Base-by-base conservation (phyloP, 1,140 invertebrate species). In the Kradibia gibbosae region DNA sequence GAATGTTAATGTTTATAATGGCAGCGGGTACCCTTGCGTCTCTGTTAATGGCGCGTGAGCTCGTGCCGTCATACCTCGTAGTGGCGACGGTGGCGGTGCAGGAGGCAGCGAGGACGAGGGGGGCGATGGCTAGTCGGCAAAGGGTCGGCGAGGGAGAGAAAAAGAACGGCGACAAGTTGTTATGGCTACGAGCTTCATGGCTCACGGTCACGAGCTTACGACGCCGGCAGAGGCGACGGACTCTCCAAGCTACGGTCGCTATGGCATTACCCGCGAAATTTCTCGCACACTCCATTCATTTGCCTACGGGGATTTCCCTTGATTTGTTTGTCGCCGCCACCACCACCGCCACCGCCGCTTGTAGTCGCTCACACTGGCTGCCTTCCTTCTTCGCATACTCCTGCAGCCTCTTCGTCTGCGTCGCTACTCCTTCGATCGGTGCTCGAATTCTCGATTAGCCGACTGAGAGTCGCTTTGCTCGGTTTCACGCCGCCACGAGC, bases 171-270 rank as follows among this genome's bases (percentile, higher is more conserved):
- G 50, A 70, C 50, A 45, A 70, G 71, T 89, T 90, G 89, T 90
- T 90, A 89, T 90, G 89, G 87, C 89, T 90, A 89, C 88, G 84
- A 82, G 75, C 84, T 82, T 86, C 87, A 85, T 82, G 48, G 84
- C 77, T 78, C 78, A 72, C 81, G 80, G 73, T 77, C 55, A 84
- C 78, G 80, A 60, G 70, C 67, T 45, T 42, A 71, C 67, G 67
- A 45, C 67, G 42, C 15, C 31, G 39, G 67, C 36, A 20, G 39
- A 36, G 13, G 31, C 31, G 62, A 11, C 1, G 60, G 31, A 8
- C 3, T 2, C 62, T 31, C 7, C 65, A 20, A 13, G n/a, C n/a
- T n/a, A 1, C 36, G 22, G 65, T 70, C 39, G 65, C 65, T 25
- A 39, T 20, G 65, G 65, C 39, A 22, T 42, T 70, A 70, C 36